A percentile compares a stretch with the other conserved stretches of the same genome.
These are phyloP conservation scores for Odontothrips loti DNA, from an alignment of 2,888 invertebrate species.

Conservation along the genomic window DNA sequence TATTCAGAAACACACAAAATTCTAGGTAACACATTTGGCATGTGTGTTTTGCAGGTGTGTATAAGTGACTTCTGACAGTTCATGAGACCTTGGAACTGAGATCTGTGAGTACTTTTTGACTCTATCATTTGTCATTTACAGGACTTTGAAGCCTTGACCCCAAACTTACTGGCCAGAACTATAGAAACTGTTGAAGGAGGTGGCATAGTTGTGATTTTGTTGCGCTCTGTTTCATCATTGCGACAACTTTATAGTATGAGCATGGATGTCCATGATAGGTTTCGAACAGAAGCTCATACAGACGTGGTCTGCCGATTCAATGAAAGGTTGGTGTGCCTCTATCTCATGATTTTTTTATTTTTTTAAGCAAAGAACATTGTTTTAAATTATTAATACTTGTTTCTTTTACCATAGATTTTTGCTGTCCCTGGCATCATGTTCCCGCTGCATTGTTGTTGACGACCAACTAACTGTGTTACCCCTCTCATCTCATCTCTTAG, in stretches of 20 bases:
- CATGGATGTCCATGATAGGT: conserved; percentile 97
- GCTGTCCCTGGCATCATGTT: conserved; percentile 81
- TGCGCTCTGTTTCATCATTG: conserved; percentile 80
- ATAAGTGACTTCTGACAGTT: not conserved
- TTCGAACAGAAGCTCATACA: conserved; percentile 90
- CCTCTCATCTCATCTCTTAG: conserved; percentile 81
- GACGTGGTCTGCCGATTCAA: conserved; percentile 92
- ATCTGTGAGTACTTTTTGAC: not conserved
- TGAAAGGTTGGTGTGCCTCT: conserved; percentile 61
- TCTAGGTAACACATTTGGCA: conserved; percentile 93
- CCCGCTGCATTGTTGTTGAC: conserved; percentile 87
- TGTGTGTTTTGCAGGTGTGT: conserved; percentile 83
- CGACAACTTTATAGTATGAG: conserved; percentile 92
- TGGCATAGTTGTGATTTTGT: conserved; percentile 82
- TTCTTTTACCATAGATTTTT: conserved; percentile 59
- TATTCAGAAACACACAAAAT: conserved; percentile 97
- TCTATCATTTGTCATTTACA: conserved; percentile 44
- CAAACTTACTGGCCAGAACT: conserved; percentile 92
- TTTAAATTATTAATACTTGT: not conserved
- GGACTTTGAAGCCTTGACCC: conserved; percentile 97
- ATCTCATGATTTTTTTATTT: not conserved
- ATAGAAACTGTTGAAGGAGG: conserved; percentile 98
- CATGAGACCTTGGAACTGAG: no score
- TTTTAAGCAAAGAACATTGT: not conserved
- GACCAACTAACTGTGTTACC: conserved; percentile 89